Conservation (phyloP, 2,888 invertebrate genomes). For the Dichetophora obliterata region DNA sequence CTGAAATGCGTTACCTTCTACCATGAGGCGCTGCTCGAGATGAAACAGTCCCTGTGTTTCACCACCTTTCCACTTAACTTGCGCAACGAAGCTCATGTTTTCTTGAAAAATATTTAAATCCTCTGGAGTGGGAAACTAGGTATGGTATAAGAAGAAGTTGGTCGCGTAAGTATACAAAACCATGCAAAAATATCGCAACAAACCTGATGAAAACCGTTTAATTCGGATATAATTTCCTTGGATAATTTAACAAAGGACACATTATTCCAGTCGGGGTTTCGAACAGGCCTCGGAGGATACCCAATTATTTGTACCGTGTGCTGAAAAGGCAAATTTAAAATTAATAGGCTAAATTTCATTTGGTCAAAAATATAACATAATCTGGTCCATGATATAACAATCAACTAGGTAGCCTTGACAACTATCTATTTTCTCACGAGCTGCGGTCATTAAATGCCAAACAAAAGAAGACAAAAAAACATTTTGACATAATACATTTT, state of each 20-base stretch:
- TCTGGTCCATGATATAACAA: no score
- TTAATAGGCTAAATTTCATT: no score
- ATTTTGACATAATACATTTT: no score
- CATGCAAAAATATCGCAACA: not conserved
- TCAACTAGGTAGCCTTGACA: no score
- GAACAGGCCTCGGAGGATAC: conserved; percentile 74
- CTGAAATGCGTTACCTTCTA: conserved; percentile 72
- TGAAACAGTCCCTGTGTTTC: conserved; percentile 75
- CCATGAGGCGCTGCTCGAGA: conserved; percentile 73
- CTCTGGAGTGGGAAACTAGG: conserved; percentile 73
- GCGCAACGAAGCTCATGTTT: conserved; percentile 60
- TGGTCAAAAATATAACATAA: no score
- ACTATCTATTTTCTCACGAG: no score
- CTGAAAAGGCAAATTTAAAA: conserved; percentile 62
- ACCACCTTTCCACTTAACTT: conserved; percentile 76
- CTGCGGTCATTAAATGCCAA: no score
- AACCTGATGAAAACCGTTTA: conserved; percentile 72
- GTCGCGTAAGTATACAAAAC: not conserved
- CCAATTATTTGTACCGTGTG: conserved; percentile 76
- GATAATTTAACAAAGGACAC: conserved; percentile 72
- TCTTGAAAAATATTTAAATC: conserved; percentile 73
- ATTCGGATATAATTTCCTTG: conserved; percentile 69
- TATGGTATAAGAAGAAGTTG: not conserved
- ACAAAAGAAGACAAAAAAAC: no score
- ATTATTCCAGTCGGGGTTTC: conserved; percentile 68